Evolutionary conservation across 2,113 vertebrate species (phyloP), one percentile per base, ranked within the genome.

Genomic region (Jacana jacana): DNA sequence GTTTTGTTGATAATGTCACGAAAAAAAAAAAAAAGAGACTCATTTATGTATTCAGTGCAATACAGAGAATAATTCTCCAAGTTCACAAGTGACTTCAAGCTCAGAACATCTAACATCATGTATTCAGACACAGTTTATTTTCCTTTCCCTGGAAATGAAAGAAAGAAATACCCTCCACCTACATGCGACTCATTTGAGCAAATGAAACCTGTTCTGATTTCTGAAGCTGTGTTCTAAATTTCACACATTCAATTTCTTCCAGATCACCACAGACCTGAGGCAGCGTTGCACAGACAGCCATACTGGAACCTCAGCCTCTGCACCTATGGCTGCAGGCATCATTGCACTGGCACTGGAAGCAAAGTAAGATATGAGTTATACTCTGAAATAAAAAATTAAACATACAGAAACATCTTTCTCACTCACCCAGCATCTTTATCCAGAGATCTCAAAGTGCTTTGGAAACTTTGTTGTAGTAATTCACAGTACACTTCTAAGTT

Each of bases 261-360:
- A 99, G 99, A 99, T 99, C 96, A 99, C 99, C 51, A 99, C 99
- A 88, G 99, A 99, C 96, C 98, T 99, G 97, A 98, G 99, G 93
- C 99, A 99, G 93, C 99, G 99, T 52, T 99, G 99, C 95, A 99
- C 99, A 69, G 99, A 99, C 98, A 99, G 99, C 97, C 99, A 99
- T 97, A 99, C 99, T 1, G 99, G 99, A 96, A 99, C 99, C 4
- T 99, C 99, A 2, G 99, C 99, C 93, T 99, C 99, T 5, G 99
- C 99, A 89, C 99, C 99, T 82, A 99, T 99, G 99, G 99, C 99
- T 91, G 99, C 99, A 49, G 99, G 99, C 91, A 99, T 99, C 97
- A 99, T 99, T 77, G 99, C 99, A 22, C 98, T 99, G 93, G 99
- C 99, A 80, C 98, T 99, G 97, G 99, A 99, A 98, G 99, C 99